These are phyloP conservation scores for rat (Rattus norvegicus) DNA, from an alignment of 2,113 vertebrate species.

Conservation along the genomic window GRCr8 NC_086023.1:166674501-166675000, in stretches of 20 bases:
- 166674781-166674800: background rate
- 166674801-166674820: too few species aligned
- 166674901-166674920: background rate
- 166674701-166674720: background rate
- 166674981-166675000: too few species aligned
- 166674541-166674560: background rate
- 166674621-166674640: background rate
- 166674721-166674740: background rate
- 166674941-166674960: background rate
- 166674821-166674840: background rate
- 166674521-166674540: background rate
- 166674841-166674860: background rate
- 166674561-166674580: background rate
- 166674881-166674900: background rate
- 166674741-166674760: background rate
- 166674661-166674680: background rate
- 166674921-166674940: background rate
- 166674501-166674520: background rate
- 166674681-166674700: background rate
- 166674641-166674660: background rate
- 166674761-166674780: background rate
- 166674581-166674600: background rate
- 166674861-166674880: background rate
- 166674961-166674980: accelerated
- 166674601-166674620: background rate